Percentiles rank a stretch among this genome's conserved stretches.
phyloP scores from a whole-genome alignment of 2,888 invertebrate genomes.

The Drosophila fulvimacula region DNA sequence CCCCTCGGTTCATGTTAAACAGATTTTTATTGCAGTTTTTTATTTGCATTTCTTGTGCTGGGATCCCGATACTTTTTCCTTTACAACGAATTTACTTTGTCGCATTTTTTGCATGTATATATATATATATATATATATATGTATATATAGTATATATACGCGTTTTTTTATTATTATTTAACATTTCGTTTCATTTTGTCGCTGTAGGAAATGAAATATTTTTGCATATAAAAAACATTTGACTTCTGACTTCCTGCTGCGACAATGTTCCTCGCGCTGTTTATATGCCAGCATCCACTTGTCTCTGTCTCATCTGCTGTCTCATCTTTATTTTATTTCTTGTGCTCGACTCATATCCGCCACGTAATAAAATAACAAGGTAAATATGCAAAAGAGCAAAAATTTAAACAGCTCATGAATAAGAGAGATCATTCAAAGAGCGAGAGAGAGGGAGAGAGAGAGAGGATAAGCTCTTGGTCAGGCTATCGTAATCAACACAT shows the following conservation, averaged over 20 bases:
- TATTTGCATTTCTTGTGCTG: slow-evolving; percentile 58
- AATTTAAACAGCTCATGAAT: slow-evolving; percentile 66
- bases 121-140: slow-evolving; percentile 17
- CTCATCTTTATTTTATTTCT: slow-evolving; percentile 57
- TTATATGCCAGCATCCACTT: slow-evolving; percentile 59
- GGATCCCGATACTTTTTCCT: slow-evolving; percentile 35
- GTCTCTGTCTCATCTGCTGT: slow-evolving; percentile 15
- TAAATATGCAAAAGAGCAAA: slow-evolving; percentile 65
- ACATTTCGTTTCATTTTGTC: slow-evolving; percentile 64
- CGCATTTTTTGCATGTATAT: slow-evolving; percentile 19
- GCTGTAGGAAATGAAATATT: slow-evolving; percentile 79
- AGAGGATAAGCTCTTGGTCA: slow-evolving; percentile 5
- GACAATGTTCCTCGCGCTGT: slow-evolving; percentile 77
- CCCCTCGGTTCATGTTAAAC: slow-evolving; percentile 71
- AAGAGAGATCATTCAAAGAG: slow-evolving; percentile 28
- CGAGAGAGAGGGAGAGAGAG: not conserved
- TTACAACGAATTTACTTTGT: slow-evolving; percentile 65
- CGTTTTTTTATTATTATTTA: slow-evolving; percentile 69
- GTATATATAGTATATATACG: too few species aligned
- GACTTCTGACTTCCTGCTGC: slow-evolving; percentile 76
- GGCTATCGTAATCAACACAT: slow-evolving; percentile 20
- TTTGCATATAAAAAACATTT: slow-evolving; percentile 79
- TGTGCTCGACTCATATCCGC: slow-evolving; percentile 69
- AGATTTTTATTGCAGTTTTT: slow-evolving; percentile 80
- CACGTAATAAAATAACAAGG: slow-evolving; percentile 79